Evolutionary conservation across 2,113 vertebrate genomes (phyloP), one percentile per base, ranked within the genome.

Genomic region (Ailuropoda melanoleuca): DNA sequence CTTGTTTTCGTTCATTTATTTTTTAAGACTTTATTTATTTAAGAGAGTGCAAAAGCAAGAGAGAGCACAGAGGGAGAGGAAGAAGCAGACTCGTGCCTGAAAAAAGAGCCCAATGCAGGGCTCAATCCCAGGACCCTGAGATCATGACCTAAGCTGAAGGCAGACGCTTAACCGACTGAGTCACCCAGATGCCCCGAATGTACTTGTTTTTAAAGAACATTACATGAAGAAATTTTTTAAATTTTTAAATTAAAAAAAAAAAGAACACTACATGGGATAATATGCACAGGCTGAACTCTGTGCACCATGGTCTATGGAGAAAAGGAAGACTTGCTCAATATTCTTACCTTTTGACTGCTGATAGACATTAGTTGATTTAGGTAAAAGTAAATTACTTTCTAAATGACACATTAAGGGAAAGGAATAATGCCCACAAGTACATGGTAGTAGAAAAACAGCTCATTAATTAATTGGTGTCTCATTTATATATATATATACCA

Each of bases 331-430:
- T 80, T 8, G 4, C 72, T 80, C 26, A 34, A 37, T 78, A 58
- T 80, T 93, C 86, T 96, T 88, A 92, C 58, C 43, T 90, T 95
- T 93, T 77, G 46, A 77, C 78, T 84, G 90, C 84, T 18, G n/a
- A 68, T 58, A 92, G 60, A 26, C 39, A 68, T 62, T 53, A 43
- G 43, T 66, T 70, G 58, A 29, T 84, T 93, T 97, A 95, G 39
- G 31, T 95, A 83, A 58, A 88, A 85, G 43, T 97, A 93, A 96
- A 88, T 96, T 56, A 93, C 85, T 84, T 91, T 93, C 75, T 89
- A 93, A 62, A 84, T 75, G 87, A 84, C 55, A 95, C 21, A 43
- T 5, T 77, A 83, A 96, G 55, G 78, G 77, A 91, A 82, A 94
- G 70, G 62, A 78, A 19, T 80, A 93, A 96, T n/a, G 70, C 53